Base-by-base conservation (phyloP, 2,888 invertebrate genomes). In the Pyrochroa serraticornis region DNA sequence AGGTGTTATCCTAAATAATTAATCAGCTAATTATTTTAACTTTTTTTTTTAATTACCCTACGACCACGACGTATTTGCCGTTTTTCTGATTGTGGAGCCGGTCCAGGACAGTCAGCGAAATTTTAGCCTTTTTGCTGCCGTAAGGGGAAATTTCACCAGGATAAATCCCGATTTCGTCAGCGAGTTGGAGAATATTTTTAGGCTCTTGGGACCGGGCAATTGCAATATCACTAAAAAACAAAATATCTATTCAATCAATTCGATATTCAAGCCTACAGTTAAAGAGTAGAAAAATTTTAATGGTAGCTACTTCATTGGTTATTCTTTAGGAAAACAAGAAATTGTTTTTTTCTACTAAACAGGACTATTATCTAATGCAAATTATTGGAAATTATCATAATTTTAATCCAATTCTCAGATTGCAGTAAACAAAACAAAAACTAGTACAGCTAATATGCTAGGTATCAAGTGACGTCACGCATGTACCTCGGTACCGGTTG, bases 51-150 rank as follows among this genome's bases (percentile, higher is more conserved):
- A 78, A 83, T 82, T 79, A 93, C 93, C 96, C 98, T 48, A 93
- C 93, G 3, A 98, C 95, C 0, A 98, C 95, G 57, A 99, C 87
- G 79, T 95, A 98, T 82, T 92, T 94, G 54, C 98, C 98, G 72
- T 88, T 82, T 33, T 82, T 81, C 52, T 87, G 86, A 51, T 85
- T 76, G 44, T 82, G 76, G 43, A 97, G 81, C 13, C 98, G 83
- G 7, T 95, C 83, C 30, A 96, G 79, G 35, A 94, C 89, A 1
- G 85, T 85, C 8, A 98, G 82, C 0, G 92, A 85, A 8, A 99
- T 86, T 83, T 99, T 99, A 7, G 97, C 99, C 78, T 97, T 99
- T 69, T 90, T 95, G 70, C 85, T 89, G 6, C 99, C 99, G 79
- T 95, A 98, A 62, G 90, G 87, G 5, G 93, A 92, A 30, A 96